Percentiles rank a stretch among this genome's conserved stretches.
Evolutionary conservation across 2,797 vertebrate genomes (phyloP).

Genomic region (Gorsachius magnificus): DNA sequence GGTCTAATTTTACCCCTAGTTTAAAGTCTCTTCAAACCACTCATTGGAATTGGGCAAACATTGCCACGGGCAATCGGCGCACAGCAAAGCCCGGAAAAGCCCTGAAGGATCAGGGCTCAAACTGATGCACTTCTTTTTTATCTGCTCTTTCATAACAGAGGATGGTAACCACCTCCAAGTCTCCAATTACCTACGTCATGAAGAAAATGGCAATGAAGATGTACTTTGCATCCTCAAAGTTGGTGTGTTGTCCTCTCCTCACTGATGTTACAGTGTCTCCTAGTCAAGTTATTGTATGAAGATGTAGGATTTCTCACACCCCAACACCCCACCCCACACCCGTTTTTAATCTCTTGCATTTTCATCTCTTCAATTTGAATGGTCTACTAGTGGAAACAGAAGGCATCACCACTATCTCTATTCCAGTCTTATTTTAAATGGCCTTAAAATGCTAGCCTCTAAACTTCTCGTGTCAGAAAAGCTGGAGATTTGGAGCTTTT

Average conservation of each 20-base stretch:
- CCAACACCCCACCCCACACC: rapidly evolving
- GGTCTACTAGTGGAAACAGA: neutral
- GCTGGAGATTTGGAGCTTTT: neutral
- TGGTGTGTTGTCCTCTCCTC: neutral
- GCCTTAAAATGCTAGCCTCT: neutral
- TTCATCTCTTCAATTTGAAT: neutral
- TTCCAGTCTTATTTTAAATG: neutral
- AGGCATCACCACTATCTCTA: neutral
- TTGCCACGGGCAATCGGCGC: neutral
- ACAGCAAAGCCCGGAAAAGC: neutral
- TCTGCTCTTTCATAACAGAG: neutral
- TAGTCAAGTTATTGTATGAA: neutral
- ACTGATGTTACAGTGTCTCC: neutral
- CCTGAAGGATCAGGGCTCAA: neutral
- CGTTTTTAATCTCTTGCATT: neutral
- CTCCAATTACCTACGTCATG: neutral
- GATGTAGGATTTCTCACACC: neutral
- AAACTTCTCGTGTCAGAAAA: neutral
- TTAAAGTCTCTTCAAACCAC: conserved; percentile 35
- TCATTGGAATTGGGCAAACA: neutral
- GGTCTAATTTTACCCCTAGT: conserved; percentile 1
- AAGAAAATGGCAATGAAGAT: neutral
- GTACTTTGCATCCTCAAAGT: neutral
- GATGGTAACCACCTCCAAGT: neutral
- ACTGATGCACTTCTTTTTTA: neutral